These are phyloP conservation scores for Catostylus mosaicus DNA, from an alignment of 30 jellyfish, hydroid and myxozoan species.

Conservation along the genomic window DNA sequence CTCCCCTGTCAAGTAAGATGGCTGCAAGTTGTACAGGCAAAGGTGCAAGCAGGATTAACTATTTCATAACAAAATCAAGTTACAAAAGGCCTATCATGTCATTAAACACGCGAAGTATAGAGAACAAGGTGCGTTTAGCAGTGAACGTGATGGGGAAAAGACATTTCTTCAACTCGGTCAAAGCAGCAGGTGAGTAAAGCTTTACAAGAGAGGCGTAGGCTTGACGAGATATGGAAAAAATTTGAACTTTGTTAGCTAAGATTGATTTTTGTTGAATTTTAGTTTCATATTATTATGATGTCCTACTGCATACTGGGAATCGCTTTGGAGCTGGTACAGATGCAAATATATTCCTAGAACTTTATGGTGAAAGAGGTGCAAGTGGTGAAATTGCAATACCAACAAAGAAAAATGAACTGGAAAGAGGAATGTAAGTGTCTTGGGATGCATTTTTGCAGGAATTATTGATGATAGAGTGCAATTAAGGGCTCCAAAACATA, in stretches of 20 bases:
- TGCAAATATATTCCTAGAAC: constrained; percentile 76
- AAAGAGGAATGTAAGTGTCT: constrained; percentile 89
- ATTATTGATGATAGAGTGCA: too few relatives aligned
- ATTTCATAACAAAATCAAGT: background rate
- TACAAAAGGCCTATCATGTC: constrained; percentile 7
- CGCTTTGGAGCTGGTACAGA: constrained; percentile 97
- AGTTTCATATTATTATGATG: constrained; percentile 84
- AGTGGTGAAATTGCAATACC: constrained; percentile 78
- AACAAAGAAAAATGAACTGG: constrained; percentile 79
- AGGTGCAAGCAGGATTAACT: background rate
- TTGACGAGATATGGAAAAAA: background rate
- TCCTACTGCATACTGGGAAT: constrained; percentile 79
- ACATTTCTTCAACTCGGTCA: constrained; percentile 19
- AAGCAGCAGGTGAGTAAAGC: constrained; percentile 54
- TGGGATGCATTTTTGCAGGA: background rate
- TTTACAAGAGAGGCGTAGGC: too few relatives aligned
- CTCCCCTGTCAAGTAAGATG: background rate
- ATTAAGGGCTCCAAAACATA: too few relatives aligned
- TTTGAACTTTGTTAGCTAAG: background rate
- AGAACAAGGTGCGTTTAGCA: background rate
- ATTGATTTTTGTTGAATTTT: background rate
- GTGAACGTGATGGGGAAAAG: background rate
- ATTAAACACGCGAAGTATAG: background rate
- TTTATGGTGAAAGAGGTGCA: constrained; percentile 86
- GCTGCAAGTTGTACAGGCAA: background rate